Evolutionary conservation across 2,888 invertebrate species (phyloP).

Genomic region (Podotricha telesiphe): DNA sequence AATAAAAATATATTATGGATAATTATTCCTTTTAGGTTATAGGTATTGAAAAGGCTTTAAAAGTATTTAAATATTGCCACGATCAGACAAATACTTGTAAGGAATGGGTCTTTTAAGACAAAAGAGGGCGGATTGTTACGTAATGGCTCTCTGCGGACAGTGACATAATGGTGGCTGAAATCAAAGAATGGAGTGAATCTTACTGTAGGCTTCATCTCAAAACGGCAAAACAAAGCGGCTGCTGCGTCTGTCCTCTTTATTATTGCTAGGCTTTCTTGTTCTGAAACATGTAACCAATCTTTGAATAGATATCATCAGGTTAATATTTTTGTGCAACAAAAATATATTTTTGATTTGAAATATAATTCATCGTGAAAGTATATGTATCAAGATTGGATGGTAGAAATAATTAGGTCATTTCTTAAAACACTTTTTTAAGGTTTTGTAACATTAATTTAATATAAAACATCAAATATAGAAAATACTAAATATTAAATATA

Average conservation of each 20-base stretch:
- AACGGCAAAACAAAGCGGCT: slow-evolving; percentile 1
- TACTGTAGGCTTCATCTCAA: slow-evolving; percentile 2
- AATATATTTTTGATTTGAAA: too few species aligned
- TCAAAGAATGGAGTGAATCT: slow-evolving; percentile 18
- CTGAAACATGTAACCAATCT: slow-evolving; percentile 5
- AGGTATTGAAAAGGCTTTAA: not conserved
- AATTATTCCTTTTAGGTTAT: too few species aligned
- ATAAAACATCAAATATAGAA: too few species aligned
- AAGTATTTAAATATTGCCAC: not conserved
- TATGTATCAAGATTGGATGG: too few species aligned
- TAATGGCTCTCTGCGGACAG: not conserved
- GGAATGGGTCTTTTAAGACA: slow-evolving; percentile 8
- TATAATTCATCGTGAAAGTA: too few species aligned
- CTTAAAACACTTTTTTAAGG: too few species aligned
- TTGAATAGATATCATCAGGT: not conserved
- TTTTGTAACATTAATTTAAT: too few species aligned
- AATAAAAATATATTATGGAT: not conserved
- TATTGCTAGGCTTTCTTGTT: not conserved
- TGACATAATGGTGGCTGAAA: slow-evolving; percentile 13
- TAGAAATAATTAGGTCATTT: too few species aligned
- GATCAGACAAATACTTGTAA: not conserved
- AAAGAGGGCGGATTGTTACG: slow-evolving; percentile 8
- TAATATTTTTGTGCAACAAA: not conserved
- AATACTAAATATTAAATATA: too few species aligned
- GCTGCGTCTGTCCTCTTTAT: slow-evolving; percentile 9